Evolutionary conservation across 1,140 invertebrate species (phyloP), one percentile per base, ranked within the genome.

Genomic region (Philopotamus ludificatus): DNA sequence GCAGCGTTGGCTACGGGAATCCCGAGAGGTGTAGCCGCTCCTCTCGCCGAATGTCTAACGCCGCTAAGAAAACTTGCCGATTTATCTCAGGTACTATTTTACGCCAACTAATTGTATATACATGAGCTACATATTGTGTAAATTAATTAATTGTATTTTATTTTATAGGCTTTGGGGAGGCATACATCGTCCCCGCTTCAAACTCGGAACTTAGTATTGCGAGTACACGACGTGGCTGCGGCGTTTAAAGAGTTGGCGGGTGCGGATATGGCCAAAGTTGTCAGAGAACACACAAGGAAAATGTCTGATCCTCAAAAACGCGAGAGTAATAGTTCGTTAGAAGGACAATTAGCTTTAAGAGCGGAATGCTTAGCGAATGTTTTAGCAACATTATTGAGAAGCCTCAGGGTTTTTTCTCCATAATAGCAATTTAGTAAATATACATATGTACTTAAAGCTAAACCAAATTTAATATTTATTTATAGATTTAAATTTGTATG

Each of bases 321-420:
- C 50, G 76, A 77, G 3, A 73, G 70, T 10, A 68, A 39, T 49
- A 78, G 77, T 3, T 80, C 78, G 0, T 76, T 85, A 2, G 85
- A 86, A 67, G 86, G 86, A 8, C 85, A 87, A 66, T 73, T 88
- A 63, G 86, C 87, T 63, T 78, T 87, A 34, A 85, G 91, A 73
- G 92, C 92, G 0, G 92, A 92, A 71, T 86, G 86, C 44, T 75
- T 95, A 65, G 92, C 92, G 2, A 87, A 87, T 72, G 88, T 93
- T 3, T 79, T 95, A 63, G 91, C 91, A 42, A 88, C 89, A 16
- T 75, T 94, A 51, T 82, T 95, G 69, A 83, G 90, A 71, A 91
- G 90, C 71, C 79, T 95, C 64, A 83, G 91, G 70, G 87, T 90
- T n/a, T 90, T 92, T 75, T 89, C 88, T 45, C 88, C 88, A 55